Conservation (phyloP, 1,140 invertebrate genomes). For the Zaprionus davidi region DNA sequence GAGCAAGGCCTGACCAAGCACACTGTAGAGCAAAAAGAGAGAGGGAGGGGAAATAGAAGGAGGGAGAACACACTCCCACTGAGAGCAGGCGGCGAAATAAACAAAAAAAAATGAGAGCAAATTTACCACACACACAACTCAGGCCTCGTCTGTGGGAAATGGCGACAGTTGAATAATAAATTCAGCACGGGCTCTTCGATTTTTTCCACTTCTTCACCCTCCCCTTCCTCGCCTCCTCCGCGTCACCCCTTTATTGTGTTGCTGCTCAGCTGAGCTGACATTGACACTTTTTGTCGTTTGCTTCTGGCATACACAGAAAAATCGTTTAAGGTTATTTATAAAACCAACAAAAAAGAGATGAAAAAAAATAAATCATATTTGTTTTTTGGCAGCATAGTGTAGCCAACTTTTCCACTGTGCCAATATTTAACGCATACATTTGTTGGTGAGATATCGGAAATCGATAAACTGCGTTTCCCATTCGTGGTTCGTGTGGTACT, state of each 20-base stretch:
- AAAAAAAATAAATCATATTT: conserved; percentile 6
- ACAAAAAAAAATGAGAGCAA: conserved; percentile 19
- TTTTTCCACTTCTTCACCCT: conserved; percentile 45
- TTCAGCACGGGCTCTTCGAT: conserved; percentile 77
- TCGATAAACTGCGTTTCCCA: conserved; percentile 22
- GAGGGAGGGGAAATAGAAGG: conserved; percentile 12
- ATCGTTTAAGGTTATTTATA: conserved; percentile 78
- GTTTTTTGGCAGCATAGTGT: not conserved
- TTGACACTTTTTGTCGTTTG: conserved; percentile 75
- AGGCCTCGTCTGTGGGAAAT: conserved; percentile 29
- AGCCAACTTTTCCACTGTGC: not conserved
- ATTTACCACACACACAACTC: conserved; percentile 20
- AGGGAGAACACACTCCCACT: conserved; percentile 10
- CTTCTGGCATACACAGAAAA: conserved; percentile 60
- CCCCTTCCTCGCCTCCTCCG: not conserved
- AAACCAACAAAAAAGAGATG: conserved; percentile 46
- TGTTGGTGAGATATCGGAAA: conserved; percentile 24
- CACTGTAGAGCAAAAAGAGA: conserved; percentile 10
- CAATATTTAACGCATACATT: conserved; percentile 1
- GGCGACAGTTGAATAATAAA: conserved; percentile 74
- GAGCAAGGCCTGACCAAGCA: conserved; percentile 13
- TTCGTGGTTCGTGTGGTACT: not conserved
- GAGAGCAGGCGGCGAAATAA: not conserved
- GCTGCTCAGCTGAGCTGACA: conserved; percentile 67
- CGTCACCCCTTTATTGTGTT: conserved; percentile 5